phyloP scores from a whole-genome alignment of 2,797 vertebrate species.

The Potorous gilbertii region DNA sequence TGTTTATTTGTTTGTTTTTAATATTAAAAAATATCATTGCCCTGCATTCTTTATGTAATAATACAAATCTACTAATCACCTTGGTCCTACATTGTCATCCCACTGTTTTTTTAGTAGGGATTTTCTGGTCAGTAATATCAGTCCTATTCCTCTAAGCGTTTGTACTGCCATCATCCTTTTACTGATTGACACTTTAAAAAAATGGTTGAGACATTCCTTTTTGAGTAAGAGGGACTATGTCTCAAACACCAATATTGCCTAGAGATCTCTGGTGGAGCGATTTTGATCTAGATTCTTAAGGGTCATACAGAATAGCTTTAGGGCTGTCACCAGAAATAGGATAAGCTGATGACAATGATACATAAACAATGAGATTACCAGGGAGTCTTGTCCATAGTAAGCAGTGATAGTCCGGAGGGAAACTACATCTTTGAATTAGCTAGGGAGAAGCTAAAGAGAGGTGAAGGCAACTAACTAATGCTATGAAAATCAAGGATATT shows the following conservation, averaged over 20 bases:
- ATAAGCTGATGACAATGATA: too few relatives aligned
- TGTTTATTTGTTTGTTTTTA: background rate
- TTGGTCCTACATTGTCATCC: background rate
- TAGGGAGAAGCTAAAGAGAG: background rate
- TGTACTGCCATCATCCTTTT: background rate
- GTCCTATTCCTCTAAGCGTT: background rate
- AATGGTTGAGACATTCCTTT: background rate
- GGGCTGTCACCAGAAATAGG: background rate
- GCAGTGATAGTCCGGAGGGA: background rate
- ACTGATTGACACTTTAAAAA: constrained; percentile 33
- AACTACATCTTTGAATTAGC: background rate
- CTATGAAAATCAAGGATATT: too few relatives aligned
- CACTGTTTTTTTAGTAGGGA: background rate
- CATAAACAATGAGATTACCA: too few relatives aligned
- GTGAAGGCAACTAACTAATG: too few relatives aligned
- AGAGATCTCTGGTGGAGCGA: background rate
- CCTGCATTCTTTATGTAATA: too few relatives aligned
- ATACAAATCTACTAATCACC: background rate
- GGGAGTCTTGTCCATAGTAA: too few relatives aligned
- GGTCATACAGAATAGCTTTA: background rate
- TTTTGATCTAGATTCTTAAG: constrained; percentile 18
- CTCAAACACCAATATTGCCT: too few relatives aligned
- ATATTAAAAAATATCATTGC: too few relatives aligned
- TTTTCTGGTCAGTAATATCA: background rate
- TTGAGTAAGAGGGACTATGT: background rate